phyloP scores from a whole-genome alignment of 2,113 vertebrate genomes.

The Protomyctophum bolini region DNA sequence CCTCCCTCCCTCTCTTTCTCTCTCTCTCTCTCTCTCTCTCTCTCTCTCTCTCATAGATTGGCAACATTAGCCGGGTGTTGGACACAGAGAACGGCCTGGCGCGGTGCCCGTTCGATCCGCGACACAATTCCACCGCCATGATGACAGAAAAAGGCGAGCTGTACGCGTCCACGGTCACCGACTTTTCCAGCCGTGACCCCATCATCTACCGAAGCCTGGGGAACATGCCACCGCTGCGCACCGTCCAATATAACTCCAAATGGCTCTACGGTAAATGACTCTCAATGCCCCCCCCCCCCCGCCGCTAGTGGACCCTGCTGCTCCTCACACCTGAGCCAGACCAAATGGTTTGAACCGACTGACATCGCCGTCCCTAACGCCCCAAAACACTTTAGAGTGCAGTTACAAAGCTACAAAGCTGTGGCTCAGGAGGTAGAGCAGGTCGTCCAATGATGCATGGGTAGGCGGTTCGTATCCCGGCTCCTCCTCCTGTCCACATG shows the following conservation, averaged over 20 bases:
- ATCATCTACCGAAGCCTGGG: slow-evolving; percentile 95
- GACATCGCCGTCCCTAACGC: too few species aligned
- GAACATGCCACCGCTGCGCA: slow-evolving; percentile 88
- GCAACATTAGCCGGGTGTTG: slow-evolving; percentile 84
- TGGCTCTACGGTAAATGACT: slow-evolving; percentile 90
- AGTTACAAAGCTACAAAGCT: too few species aligned
- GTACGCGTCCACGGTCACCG: slow-evolving; percentile 95
- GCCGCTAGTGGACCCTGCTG: too few species aligned
- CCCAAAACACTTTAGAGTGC: too few species aligned
- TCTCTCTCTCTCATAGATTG: slow-evolving; percentile 71
- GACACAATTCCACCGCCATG: slow-evolving; percentile 95
- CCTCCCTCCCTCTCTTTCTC: neutral
- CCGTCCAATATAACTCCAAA: slow-evolving; percentile 96
- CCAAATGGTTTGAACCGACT: too few species aligned
- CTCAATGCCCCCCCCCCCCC: too few species aligned
- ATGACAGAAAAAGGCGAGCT: slow-evolving; percentile 89
- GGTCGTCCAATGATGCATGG: too few species aligned
- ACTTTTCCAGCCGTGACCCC: slow-evolving; percentile 94
- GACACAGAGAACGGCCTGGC: slow-evolving; percentile 95
- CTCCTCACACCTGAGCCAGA: too few species aligned
- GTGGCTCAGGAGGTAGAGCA: too few species aligned
- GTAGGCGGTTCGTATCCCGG: too few species aligned
- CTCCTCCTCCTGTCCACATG: too few species aligned
- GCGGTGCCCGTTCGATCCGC: slow-evolving; percentile 94
- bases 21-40: neutral